phyloP scores from a whole-genome alignment of 2,113 vertebrate species.

The Terrapene triunguis region DNA sequence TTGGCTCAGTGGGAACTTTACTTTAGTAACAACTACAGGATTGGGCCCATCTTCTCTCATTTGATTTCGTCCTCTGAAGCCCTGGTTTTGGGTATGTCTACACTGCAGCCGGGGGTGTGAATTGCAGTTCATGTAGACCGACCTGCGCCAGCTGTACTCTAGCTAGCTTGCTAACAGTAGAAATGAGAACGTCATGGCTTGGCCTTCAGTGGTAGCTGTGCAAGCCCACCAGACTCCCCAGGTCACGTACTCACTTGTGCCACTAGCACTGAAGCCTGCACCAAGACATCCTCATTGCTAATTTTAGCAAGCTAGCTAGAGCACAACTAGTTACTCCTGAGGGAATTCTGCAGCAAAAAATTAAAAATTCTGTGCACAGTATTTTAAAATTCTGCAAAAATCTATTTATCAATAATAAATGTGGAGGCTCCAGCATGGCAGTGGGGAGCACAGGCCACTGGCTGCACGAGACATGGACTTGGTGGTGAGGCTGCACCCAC shows the following conservation, averaged over 20 bases:
- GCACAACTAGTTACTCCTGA: too few relatives aligned
- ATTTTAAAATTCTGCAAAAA: too few relatives aligned
- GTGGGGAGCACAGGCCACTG: too few relatives aligned
- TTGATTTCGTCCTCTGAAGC: not conserved
- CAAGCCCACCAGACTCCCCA: not conserved
- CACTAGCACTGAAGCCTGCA: not conserved
- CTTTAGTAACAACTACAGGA: fast-evolving
- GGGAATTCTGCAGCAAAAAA: too few relatives aligned
- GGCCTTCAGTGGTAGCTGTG: too few relatives aligned
- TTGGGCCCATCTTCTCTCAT: not conserved
- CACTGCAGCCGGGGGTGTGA: not conserved
- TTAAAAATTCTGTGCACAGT: too few relatives aligned
- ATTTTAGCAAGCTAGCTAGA: not conserved
- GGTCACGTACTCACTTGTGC: not conserved
- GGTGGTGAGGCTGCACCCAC: too few relatives aligned
- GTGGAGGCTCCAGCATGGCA: too few relatives aligned
- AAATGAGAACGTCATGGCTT: not conserved
- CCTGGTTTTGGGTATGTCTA: not conserved
- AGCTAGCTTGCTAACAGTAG: not conserved
- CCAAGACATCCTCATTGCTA: too few relatives aligned
- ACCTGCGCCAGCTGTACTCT: not conserved
- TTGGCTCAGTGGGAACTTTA: not conserved
- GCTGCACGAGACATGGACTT: too few relatives aligned
- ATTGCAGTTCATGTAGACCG: not conserved
- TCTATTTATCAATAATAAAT: too few relatives aligned